Base-by-base conservation (phyloP, 2,113 vertebrate genomes). In the Empidonax alnorum region DNA sequence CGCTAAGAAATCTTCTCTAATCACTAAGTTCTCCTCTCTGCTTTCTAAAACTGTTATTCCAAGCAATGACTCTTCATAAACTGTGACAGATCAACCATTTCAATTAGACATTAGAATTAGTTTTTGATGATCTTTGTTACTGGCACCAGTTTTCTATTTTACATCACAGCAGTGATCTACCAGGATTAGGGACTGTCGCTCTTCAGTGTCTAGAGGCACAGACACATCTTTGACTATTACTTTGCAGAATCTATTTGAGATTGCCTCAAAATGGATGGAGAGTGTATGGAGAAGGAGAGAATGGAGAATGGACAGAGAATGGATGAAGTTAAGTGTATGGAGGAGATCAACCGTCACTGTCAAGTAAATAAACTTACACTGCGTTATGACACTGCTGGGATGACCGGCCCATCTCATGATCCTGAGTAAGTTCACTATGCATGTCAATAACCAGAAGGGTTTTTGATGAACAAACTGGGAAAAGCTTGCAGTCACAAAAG, bases 261-360 rank as follows among this genome's bases (percentile, higher is more conserved):
- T 6, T 46, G 35, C 50, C 12, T 52, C 53, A 53, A 37, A 72
- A 97, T 94, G 53, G 53, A 71, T 30, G 30, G 35, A 35, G 35
- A 35, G 35, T 35, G 35, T 35, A 35, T 35, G 35, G 35, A 35
- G 35, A 35, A 35, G 35, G 35, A 35, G 35, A 35, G 35, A 35
- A 35, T 35, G 35, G 35, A 35, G 35, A 35, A 35, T 35, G 35
- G 35, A 35, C 35, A 35, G 35, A 35, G 35, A 35, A 35, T 35
- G 35, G 35, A 35, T 35, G 35, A 35, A 35, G 35, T 27, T 10
- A 76, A 50, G 5, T 97, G 1, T 52, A 75, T 96, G 61, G 27
- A 8, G 6, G 84, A 42, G 83, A 52, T 98, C 91, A 97, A 98
- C 93, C 59, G 0, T 12, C 92, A 98, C 75, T 8, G 90, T 39